phyloP scores from a whole-genome alignment of 2,797 vertebrate species.

The Enteromius mattozi region DNA sequence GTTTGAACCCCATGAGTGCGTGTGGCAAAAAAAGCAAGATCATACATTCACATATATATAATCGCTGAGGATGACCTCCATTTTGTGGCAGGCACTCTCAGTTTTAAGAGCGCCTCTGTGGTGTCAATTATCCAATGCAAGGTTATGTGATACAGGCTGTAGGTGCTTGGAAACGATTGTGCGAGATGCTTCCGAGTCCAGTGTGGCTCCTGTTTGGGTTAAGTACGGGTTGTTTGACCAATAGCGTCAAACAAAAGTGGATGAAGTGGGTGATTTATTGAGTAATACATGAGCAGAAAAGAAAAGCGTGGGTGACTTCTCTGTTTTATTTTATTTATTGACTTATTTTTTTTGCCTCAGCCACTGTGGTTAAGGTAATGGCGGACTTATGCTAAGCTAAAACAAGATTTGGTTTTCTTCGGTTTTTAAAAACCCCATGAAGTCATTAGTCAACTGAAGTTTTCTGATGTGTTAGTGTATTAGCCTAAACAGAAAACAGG shows the following conservation, averaged over 20 bases:
- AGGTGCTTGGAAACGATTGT: conserved; percentile 44
- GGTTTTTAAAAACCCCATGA: not conserved
- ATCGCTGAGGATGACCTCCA: conserved; percentile 26
- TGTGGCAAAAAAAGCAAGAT: not conserved
- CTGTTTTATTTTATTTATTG: not conserved
- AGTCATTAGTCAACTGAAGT: not conserved
- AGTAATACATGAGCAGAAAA: conserved; percentile 23
- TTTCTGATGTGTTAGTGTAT: not conserved
- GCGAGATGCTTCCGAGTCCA: conserved; percentile 3
- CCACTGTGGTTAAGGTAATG: not conserved
- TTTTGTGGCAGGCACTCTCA: conserved; percentile 38
- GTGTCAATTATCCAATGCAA: conserved; percentile 54
- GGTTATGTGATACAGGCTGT: conserved; percentile 75
- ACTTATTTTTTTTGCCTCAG: not conserved
- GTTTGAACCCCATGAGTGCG: not conserved
- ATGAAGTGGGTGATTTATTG: conserved; percentile 21
- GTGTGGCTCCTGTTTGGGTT: conserved; percentile 16
- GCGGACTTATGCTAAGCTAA: not conserved
- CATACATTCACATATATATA: conserved; percentile 15
- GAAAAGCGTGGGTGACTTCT: conserved; percentile 23
- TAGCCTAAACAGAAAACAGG: not conserved
- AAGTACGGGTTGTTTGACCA: conserved; percentile 22
- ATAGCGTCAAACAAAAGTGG: not conserved
- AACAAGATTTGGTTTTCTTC: not conserved
- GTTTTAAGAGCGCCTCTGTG: conserved; percentile 12